Evolutionary conservation across 2,888 invertebrate genomes (phyloP).

Genomic region (Nymphalis c-album): DNA sequence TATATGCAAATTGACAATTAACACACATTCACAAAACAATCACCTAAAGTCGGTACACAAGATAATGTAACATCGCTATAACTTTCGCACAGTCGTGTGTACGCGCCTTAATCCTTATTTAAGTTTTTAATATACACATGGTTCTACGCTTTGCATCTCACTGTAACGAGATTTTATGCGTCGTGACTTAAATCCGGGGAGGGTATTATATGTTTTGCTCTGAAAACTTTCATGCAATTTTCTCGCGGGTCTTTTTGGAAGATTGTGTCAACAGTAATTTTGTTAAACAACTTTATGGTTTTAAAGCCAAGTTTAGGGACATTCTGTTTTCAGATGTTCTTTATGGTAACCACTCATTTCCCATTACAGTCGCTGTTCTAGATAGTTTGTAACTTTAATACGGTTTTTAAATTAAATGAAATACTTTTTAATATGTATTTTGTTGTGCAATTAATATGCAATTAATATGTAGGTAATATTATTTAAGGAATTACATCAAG

Average conservation of each 20-base stretch:
- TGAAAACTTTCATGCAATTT: slow-evolving; percentile 37
- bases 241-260: slow-evolving; percentile 35
- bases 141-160: slow-evolving; percentile 27
- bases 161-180: slow-evolving; percentile 35
- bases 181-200: slow-evolving; percentile 34
- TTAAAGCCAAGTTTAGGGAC: slow-evolving; percentile 17
- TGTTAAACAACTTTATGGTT: slow-evolving; percentile 32
- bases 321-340: slow-evolving; percentile 5
- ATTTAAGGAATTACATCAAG: too few relatives aligned
- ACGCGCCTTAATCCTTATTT: slow-evolving; percentile 25
- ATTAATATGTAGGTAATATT: too few relatives aligned
- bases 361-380: background rate
- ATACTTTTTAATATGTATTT: background rate
- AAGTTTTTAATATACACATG: slow-evolving; percentile 35
- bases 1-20: too few relatives aligned
- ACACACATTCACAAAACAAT: too few relatives aligned
- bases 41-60: background rate
- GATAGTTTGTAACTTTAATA: background rate
- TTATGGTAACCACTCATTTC: slow-evolving; percentile 6
- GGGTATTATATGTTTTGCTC: slow-evolving; percentile 34
- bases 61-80: background rate
- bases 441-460: too few relatives aligned
- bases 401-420: background rate
- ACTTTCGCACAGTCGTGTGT: slow-evolving; percentile 4
- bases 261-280: slow-evolving; percentile 37